phyloP scores from a whole-genome alignment of 2,888 invertebrate genomes.

The Cabera pusaria region DNA sequence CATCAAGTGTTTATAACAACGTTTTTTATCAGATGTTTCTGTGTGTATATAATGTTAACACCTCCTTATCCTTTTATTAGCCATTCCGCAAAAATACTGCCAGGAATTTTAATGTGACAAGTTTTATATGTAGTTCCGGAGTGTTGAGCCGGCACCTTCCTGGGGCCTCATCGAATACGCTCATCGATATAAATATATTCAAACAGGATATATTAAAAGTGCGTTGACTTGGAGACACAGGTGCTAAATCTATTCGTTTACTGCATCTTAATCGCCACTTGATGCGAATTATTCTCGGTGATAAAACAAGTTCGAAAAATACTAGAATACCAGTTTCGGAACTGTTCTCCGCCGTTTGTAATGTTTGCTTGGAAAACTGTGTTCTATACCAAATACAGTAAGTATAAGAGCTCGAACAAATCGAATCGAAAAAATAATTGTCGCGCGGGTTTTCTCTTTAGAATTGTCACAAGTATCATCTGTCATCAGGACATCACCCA shows the following conservation, averaged over 20 bases:
- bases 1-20: conserved; percentile 1
- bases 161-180: conserved; percentile 39
- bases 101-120: conserved; percentile 27
- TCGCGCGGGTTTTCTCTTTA: no score
- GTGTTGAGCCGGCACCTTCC: conserved; percentile 33
- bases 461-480: no score
- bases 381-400: no score
- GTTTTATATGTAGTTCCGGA: conserved; percentile 27
- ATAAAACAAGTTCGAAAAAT: conserved; percentile 25
- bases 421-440: no score
- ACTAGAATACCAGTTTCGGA: conserved; percentile 13
- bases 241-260: conserved; percentile 43
- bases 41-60: not conserved
- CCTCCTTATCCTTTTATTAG: not conserved
- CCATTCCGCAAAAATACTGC: conserved; percentile 12
- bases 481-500: no score
- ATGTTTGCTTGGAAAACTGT: no score
- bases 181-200: conserved; percentile 53
- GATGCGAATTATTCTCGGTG: conserved; percentile 32
- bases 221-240: conserved; percentile 53
- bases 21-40: no score
- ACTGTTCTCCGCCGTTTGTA: conserved; percentile 5
- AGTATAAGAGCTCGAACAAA: no score
- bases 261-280: conserved; percentile 30
- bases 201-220: conserved; percentile 58